A percentile compares a stretch with the other conserved stretches of the same genome.
phyloP scores from a whole-genome alignment of 2,888 invertebrate genomes.

The Allolobophora icterica region DNA sequence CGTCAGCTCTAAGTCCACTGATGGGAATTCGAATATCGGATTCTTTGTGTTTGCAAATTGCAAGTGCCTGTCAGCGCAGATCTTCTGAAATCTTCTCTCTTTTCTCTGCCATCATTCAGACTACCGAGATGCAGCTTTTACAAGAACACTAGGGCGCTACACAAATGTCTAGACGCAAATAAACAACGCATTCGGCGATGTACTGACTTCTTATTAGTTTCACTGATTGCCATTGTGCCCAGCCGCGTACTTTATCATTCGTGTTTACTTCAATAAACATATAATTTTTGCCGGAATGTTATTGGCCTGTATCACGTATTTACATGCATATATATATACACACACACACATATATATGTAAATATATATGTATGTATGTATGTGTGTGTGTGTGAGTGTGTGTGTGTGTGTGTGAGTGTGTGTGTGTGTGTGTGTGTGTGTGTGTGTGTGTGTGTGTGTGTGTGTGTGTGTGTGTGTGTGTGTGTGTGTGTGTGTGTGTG shows the following conservation, averaged over 20 bases:
- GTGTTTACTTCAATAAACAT: neutral
- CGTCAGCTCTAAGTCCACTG: neutral
- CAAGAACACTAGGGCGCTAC: neutral
- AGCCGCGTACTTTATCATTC: neutral
- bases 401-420: constrained; percentile 31
- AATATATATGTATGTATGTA: too few relatives aligned
- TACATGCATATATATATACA: neutral
- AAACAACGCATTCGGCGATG: neutral
- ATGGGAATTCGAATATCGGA: neutral
- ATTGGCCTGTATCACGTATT: neutral
- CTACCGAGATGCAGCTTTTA: too few relatives aligned
- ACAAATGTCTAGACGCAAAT: neutral
- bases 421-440: constrained; percentile 33
- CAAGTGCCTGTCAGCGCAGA: neutral
- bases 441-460: constrained; percentile 29
- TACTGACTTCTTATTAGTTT: neutral
- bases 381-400: too few relatives aligned
- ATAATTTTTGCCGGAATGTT: neutral
- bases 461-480: constrained; percentile 31
- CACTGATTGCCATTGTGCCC: neutral
- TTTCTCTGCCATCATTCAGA: neutral
- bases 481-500: neutral
- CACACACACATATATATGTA: neutral
- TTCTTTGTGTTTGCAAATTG: neutral
- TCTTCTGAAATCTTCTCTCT: neutral